Evolutionary conservation across 2,797 vertebrate species (phyloP).

Genomic region (Sparidentex hasta): DNA sequence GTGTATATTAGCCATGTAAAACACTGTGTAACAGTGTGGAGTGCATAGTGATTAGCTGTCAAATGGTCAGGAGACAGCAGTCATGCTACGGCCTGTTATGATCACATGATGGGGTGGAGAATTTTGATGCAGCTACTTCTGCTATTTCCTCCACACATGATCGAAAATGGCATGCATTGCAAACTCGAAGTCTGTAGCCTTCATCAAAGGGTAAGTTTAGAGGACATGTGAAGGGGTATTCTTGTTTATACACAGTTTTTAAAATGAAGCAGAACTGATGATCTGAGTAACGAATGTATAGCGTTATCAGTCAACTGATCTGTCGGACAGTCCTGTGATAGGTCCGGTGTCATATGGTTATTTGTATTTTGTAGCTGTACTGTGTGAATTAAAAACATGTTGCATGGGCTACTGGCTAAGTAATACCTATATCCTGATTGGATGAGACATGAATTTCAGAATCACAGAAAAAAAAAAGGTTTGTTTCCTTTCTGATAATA

Average conservation of each 20-base stretch:
- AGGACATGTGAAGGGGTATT: background rate
- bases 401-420: no score
- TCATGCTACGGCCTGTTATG: constrained; percentile 62
- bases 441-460: background rate
- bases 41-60: constrained; percentile 1
- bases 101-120: constrained; percentile 73
- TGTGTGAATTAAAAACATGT: background rate
- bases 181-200: constrained; percentile 32
- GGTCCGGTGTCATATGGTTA: no score
- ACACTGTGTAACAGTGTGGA: no score
- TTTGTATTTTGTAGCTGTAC: background rate
- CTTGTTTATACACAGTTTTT: background rate
- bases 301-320: background rate
- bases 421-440: background rate
- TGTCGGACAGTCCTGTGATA: background rate
- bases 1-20: background rate
- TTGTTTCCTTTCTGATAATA: no score
- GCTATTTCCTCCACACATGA: constrained; percentile 19
- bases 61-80: constrained; percentile 11
- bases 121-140: constrained; percentile 44
- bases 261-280: background rate
- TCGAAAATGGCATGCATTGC: constrained; percentile 41
- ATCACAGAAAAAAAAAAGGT: no score
- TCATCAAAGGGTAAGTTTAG: constrained; percentile 47
- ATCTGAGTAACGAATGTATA: no score